A percentile compares a stretch with the other conserved stretches of the same genome.
These are phyloP conservation scores for Tinea semifulvella DNA, from an alignment of 2,888 invertebrate species.

Conservation along the genomic window DNA sequence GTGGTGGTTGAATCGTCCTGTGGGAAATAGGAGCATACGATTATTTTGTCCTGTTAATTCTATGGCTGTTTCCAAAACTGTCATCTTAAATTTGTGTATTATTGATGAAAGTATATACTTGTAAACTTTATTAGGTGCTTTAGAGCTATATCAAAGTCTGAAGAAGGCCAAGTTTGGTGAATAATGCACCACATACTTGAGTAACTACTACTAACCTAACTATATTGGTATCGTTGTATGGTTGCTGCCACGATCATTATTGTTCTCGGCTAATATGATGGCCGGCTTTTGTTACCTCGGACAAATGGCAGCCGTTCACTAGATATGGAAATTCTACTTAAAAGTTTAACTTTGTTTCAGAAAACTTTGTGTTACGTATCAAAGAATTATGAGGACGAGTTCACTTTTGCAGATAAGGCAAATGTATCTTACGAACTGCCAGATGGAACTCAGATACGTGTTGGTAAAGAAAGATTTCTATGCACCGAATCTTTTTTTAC, in stretches of 20 bases:
- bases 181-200: no score
- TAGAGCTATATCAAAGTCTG: no score
- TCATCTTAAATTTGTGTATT: no score
- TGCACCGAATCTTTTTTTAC: constrained; percentile 88
- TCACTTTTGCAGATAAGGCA: constrained; percentile 69
- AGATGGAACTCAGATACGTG: constrained; percentile 81
- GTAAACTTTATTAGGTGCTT: no score
- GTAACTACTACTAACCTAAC: no score
- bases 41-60: no score
- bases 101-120: no score
- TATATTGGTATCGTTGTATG: no score
- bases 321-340: not conserved
- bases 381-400: constrained; percentile 29
- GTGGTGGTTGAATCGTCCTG: no score
- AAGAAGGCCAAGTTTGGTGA: no score
- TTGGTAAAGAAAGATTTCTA: constrained; percentile 83
- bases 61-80: no score
- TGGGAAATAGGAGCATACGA: no score
- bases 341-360: constrained; percentile 25
- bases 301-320: not conserved
- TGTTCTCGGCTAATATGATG: not conserved
- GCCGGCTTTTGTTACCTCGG: not conserved
- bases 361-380: constrained; percentile 38
- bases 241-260: not conserved
- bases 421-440: constrained; percentile 85